Evolutionary conservation across 53 echinoderm and acorn worm species (phyloP).

Genomic region (Actinopyga echinites): DNA sequence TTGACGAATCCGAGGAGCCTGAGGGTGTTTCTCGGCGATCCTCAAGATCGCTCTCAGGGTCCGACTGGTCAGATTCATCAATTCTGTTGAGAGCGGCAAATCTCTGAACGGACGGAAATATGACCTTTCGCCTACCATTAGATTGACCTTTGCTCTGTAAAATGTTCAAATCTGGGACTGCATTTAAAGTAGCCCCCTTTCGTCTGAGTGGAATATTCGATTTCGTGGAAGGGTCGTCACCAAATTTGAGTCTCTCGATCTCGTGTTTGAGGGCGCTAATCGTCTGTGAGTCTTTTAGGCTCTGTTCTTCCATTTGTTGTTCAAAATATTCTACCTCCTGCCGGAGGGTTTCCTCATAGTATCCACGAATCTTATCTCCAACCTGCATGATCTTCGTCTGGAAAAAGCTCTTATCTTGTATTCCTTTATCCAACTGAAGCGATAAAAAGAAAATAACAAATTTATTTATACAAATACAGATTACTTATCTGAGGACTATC

Average conservation of each 20-base stretch:
- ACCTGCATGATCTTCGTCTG: constrained; percentile 59
- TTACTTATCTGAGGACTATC: no score
- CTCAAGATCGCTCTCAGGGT: constrained; percentile 3
- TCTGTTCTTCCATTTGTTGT: constrained; percentile 78
- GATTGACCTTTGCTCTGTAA: not conserved
- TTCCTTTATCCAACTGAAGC: constrained; percentile 25
- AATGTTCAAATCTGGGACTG: not conserved
- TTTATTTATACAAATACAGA: no score
- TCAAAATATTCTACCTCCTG: constrained; percentile 85
- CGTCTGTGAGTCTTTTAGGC: constrained; percentile 55
- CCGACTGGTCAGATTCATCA: constrained; percentile 9
- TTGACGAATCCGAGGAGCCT: constrained; percentile 36
- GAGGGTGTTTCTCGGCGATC: not conserved
- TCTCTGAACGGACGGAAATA: constrained; percentile 2
- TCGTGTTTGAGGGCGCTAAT: constrained; percentile 60
- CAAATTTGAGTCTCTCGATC: constrained; percentile 60
- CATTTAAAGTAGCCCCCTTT: not conserved
- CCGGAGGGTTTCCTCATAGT: constrained; percentile 73
- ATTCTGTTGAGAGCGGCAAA: constrained; percentile 14
- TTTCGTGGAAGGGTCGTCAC: not conserved
- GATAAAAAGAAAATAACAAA: no score
- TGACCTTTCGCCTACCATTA: not conserved
- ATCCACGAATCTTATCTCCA: constrained; percentile 70
- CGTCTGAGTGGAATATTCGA: constrained; percentile 21
- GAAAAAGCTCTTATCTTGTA: constrained; percentile 47